phyloP scores from a whole-genome alignment of 2,797 vertebrate genomes.

The Alauda arvensis region DNA sequence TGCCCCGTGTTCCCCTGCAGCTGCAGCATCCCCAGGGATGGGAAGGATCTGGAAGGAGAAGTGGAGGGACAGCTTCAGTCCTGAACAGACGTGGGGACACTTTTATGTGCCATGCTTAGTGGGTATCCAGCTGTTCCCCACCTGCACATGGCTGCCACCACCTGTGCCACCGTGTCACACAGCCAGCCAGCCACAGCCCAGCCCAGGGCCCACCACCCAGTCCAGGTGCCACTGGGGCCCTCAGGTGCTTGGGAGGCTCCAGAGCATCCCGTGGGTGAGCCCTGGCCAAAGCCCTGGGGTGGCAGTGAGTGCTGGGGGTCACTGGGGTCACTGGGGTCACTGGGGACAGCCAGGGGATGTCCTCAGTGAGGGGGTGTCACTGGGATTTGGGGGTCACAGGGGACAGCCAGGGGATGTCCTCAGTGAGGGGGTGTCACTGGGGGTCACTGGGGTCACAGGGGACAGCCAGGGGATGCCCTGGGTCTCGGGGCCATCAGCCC shows the following conservation, averaged over 20 bases:
- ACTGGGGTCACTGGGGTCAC: neutral
- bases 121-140: accelerated
- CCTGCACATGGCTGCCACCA: accelerated
- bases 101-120: neutral
- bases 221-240: neutral
- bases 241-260: neutral
- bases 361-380: too few species aligned
- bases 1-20: accelerated
- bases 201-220: neutral
- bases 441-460: too few species aligned
- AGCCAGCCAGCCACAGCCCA: neutral
- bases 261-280: neutral
- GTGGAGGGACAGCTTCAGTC: neutral
- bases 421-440: too few species aligned
- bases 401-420: neutral
- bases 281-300: accelerated
- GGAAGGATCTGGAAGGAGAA: neutral
- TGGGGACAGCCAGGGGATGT: neutral
- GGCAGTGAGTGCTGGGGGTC: accelerated
- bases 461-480: accelerated
- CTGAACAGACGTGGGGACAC: neutral
- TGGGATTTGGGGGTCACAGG: neutral
- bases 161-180: neutral
- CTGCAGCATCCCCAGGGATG: accelerated
- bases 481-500: too few species aligned